Percentiles rank a stretch among this genome's conserved stretches.
Conservation (phyloP, 1,140 invertebrate species). For the Prorops nasuta region DNA sequence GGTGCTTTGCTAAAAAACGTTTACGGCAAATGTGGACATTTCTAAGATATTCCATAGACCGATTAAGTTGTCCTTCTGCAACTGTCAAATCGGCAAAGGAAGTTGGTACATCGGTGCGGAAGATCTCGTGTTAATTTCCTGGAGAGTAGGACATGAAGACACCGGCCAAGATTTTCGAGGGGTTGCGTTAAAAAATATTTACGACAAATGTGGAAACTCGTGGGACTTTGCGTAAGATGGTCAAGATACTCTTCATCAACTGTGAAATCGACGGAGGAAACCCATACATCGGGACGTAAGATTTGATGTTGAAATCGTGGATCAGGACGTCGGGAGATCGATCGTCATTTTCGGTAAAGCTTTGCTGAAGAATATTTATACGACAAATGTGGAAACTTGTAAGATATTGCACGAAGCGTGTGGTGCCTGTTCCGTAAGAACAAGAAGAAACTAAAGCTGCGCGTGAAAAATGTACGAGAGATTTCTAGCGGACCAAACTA, state of each 20-base stretch:
- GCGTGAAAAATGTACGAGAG: background rate
- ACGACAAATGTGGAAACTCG: slow-evolving; percentile 22
- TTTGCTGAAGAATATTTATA: slow-evolving; percentile 54
- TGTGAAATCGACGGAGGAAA: slow-evolving; percentile 57
- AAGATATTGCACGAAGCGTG: slow-evolving; percentile 17
- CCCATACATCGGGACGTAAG: slow-evolving; percentile 49
- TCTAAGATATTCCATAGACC: slow-evolving; percentile 40
- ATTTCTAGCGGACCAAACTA: too few species aligned
- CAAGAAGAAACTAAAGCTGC: too few species aligned
- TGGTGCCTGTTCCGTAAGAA: too few species aligned
- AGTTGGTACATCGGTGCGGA: too few species aligned
- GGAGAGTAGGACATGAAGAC: too few species aligned
- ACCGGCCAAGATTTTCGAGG: too few species aligned
- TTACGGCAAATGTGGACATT: slow-evolving; percentile 54
- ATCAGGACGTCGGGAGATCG: slow-evolving; percentile 57
- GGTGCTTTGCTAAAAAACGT: slow-evolving; percentile 59
- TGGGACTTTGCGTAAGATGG: slow-evolving; percentile 53
- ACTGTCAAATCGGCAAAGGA: too few species aligned
- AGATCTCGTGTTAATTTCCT: too few species aligned
- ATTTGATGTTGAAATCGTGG: slow-evolving; percentile 58
- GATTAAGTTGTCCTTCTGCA: too few species aligned
- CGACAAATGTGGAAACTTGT: slow-evolving; percentile 57
- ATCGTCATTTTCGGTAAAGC: slow-evolving; percentile 63
- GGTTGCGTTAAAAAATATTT: too few species aligned
- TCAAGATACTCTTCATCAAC: slow-evolving; percentile 49